Evolutionary conservation across 2,888 invertebrate species (phyloP), one percentile per base, ranked within the genome.

Genomic region (Hermaeophaga mercurialis): DNA sequence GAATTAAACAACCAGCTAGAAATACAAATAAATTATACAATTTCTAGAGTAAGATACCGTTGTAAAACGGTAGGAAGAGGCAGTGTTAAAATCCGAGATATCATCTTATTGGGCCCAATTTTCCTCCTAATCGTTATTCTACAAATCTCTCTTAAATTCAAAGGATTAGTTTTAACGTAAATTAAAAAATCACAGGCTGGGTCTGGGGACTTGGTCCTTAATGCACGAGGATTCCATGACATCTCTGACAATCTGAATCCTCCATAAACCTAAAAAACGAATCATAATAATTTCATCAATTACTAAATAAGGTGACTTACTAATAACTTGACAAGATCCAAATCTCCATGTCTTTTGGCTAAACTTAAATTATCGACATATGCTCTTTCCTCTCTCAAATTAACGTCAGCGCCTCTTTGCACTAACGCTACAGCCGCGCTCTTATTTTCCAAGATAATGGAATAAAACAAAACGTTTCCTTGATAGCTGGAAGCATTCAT

Each of bases 391-490:
- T 84, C 83, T 59, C 81, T 80, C 1, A 81, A 75, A 70, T 85
- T 86, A 0, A 86, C 85, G 66, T 86, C 83, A 7, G 84, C 84
- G 24, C 87, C 87, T 61, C 85, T 81, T 49, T 82, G 80, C 46
- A 87, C 81, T 7, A 87, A 76, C 8, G 82, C 72, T 36, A 80
- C 76, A 1, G 85, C 85, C 8, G 83, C 84, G 49, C 78, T 68
- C 36, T 75, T 70, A 54, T 79, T 79, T 48, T 78, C 75, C 24
- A 76, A 64, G 24, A 79, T 70, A 33, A 81, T 74, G 6, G 81
- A 77, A 54, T 80, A 76, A 53, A 77, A 78, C 3, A 81, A 67
- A 9, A 79, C 78, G 26, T 76, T 79, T 11, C 77, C 77, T 63
- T 75, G 74, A 53, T 72, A 70, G 63, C 75, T 74, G 19, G 70